Conservation (phyloP, 2,113 vertebrate species). For the Dasyornis broadbenti region DNA sequence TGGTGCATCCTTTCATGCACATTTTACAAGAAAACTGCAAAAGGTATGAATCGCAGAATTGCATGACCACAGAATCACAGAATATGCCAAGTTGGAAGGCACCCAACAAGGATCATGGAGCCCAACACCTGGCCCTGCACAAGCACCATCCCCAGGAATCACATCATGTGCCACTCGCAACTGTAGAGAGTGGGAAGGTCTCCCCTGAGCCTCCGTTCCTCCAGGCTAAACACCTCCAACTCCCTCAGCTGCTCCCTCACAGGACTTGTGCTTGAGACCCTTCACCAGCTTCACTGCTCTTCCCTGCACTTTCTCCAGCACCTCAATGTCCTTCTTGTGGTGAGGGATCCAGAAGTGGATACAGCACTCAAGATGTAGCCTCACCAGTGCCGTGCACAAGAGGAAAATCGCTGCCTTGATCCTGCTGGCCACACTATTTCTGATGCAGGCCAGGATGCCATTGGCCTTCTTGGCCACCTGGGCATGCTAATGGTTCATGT, state of each 20-base stretch:
- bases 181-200: neutral
- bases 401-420: neutral
- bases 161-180: neutral
- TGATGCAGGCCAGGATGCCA: neutral
- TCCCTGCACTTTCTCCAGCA: neutral
- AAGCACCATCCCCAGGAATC: neutral
- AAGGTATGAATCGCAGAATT: neutral
- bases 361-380: too few relatives aligned
- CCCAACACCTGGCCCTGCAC: neutral
- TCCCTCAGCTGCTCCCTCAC: neutral
- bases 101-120: neutral
- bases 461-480: neutral
- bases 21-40: neutral
- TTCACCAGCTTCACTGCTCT: neutral
- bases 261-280: neutral
- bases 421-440: neutral
- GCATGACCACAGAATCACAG: neutral
- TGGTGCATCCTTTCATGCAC: neutral
- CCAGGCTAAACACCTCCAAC: neutral
- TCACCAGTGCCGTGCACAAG: neutral
- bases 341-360: neutral
- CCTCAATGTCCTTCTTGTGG: neutral
- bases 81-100: neutral
- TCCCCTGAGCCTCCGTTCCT: neutral
- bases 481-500: too few relatives aligned